Base-by-base conservation (phyloP, 1,140 invertebrate genomes). In the Temnothorax longispinosus region DNA sequence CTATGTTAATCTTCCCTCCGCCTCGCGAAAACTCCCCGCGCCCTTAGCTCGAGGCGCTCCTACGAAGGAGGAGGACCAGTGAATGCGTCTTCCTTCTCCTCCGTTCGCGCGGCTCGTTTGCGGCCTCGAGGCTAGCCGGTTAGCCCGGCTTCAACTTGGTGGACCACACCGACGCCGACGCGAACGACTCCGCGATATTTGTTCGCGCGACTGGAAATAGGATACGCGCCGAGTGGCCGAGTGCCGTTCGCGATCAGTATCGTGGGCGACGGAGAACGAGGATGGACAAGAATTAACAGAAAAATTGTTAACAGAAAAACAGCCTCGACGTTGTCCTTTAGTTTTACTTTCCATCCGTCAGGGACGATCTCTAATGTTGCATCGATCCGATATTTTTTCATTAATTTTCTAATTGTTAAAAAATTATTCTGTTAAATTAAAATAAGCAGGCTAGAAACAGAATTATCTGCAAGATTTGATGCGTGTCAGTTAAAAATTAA, bases 1-100 rank as follows among this genome's bases (percentile, higher is more conserved):
- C 91, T 91, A 92, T 92, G 91, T 90, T 92, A 92, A 92, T 92
- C 90, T 88, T 86, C 54, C 80, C 87, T 88, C 75, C 87, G 67
- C 32, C 41, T 35, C 11, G 41, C 44, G 41, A 74, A 52, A 85
- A 27, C 72, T 32, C 27, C 50, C 67, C 50, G 41, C 15, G 32
- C 35, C 27, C 56, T 74, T 50, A 50, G 65, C 15, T 5, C 41
- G 50, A 52, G 58, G 21, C 38, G 10, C 27, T 67, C 27, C 13
- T 67, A 58, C 21, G 38, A 11, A 41, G 60, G 7, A 60, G 74
- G 10, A 71, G 32, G 56, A 64, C 15, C n/a, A 11, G 18, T 18
- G 69, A 21, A 32, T 15, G 56, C 50, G 27, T 41, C 38, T 84
- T 54, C 62, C 18, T 47, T 56, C 52, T 71, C 15, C 44, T 44